A percentile compares a stretch with the other conserved stretches of the same genome.
Evolutionary conservation across 2,113 vertebrate genomes (phyloP).

Genomic region (Leuciscus idus): DNA sequence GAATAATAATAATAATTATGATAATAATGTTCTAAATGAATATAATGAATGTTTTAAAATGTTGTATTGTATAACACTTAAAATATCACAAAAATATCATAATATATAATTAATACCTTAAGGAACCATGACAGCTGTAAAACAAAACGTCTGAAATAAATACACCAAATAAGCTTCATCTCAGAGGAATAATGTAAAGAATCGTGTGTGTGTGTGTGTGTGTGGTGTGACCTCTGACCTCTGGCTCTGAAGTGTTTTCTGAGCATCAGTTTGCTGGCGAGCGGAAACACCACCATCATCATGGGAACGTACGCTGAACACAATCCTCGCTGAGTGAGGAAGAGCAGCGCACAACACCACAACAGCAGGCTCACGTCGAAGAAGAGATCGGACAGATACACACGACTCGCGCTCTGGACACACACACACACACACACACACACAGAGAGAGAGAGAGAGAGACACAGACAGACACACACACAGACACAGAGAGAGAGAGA

Average conservation of each 20-base stretch:
- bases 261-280: conserved; percentile 82
- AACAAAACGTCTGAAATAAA: background rate
- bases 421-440: background rate
- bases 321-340: conserved; percentile 82
- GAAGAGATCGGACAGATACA: conserved; percentile 86
- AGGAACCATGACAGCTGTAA: too few species aligned
- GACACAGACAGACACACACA: too few species aligned
- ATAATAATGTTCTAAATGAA: too few species aligned
- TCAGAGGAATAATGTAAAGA: background rate
- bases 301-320: conserved; percentile 91
- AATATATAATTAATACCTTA: too few species aligned
- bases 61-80: background rate
- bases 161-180: background rate
- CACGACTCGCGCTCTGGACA: conserved; percentile 79
- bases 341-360: conserved; percentile 82
- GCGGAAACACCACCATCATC: conserved; percentile 90
- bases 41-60: background rate
- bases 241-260: conserved; percentile 81
- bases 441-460: too few species aligned
- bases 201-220: background rate
- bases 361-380: conserved; percentile 88
- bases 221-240: conserved; percentile 71
- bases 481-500: too few species aligned
- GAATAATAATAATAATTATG: too few species aligned
- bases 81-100: too few species aligned